Percentiles rank a stretch among this genome's conserved stretches.
These are phyloP conservation scores for Hypselothyrea guttata DNA, from an alignment of 2,888 invertebrate species.

Conservation along the genomic window DNA sequence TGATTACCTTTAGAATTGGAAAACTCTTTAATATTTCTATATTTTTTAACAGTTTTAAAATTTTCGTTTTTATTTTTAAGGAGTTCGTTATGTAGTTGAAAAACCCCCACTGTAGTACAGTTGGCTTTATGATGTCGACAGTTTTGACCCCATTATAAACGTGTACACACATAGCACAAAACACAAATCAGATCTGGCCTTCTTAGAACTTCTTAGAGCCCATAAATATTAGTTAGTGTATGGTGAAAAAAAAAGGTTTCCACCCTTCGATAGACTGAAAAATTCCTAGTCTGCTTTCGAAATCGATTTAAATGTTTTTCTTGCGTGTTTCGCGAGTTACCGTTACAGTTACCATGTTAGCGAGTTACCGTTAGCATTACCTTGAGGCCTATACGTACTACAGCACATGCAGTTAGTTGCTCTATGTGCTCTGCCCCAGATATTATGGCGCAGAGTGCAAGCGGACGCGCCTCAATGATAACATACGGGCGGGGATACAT, in stretches of 20 bases:
- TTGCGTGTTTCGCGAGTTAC: conserved; percentile 61
- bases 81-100: too few relatives aligned
- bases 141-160: conserved; percentile 2
- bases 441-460: conserved; percentile 1
- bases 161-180: conserved; percentile 1
- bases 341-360: conserved; percentile 19
- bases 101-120: too few relatives aligned
- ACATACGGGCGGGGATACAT: too few relatives aligned
- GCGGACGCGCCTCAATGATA: too few relatives aligned
- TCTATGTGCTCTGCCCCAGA: conserved; percentile 1
- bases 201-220: not conserved
- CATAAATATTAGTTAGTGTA: too few relatives aligned
- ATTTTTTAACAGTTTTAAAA: too few relatives aligned
- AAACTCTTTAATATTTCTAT: too few relatives aligned
- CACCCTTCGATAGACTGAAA: conserved; percentile 9
- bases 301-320: conserved; percentile 70
- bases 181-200: not conserved
- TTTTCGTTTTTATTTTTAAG: too few relatives aligned
- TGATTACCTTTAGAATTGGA: too few relatives aligned
- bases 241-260: not conserved
- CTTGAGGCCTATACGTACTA: conserved; percentile 57
- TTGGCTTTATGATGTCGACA: too few relatives aligned
- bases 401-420: conserved; percentile 18
- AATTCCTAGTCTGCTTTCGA: conserved; percentile 42
- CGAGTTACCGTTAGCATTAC: conserved; percentile 45